phyloP scores from a whole-genome alignment of 2,888 invertebrate genomes.

The Bibio marci region DNA sequence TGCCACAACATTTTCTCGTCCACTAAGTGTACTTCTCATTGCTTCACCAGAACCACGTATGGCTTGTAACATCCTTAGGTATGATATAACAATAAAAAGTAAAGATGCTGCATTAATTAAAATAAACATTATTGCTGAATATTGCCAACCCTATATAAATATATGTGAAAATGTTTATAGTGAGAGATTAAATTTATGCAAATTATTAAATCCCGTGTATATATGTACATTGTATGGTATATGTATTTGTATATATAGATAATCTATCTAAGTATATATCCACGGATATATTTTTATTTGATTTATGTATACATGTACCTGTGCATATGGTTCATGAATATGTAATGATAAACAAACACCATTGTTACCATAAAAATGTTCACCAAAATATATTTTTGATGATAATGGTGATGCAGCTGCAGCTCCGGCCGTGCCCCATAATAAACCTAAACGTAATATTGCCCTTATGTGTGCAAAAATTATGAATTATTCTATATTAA shows the following conservation, averaged over 20 bases:
- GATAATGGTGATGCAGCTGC: slow-evolving; percentile 34
- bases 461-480: too few relatives aligned
- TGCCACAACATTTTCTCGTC: slow-evolving; percentile 37
- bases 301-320: slow-evolving; percentile 27
- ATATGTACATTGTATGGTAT: background rate
- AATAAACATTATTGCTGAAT: slow-evolving; percentile 38
- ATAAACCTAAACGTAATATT: slow-evolving; percentile 27
- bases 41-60: slow-evolving; percentile 38
- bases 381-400: slow-evolving; percentile 33
- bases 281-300: too few relatives aligned
- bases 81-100: slow-evolving; percentile 37
- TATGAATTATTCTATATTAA: too few relatives aligned
- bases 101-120: slow-evolving; percentile 36
- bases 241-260: background rate
- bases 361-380: slow-evolving; percentile 39
- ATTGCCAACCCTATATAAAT: slow-evolving; percentile 36
- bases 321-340: slow-evolving; percentile 41
- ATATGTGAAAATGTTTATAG: too few relatives aligned
- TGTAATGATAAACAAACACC: slow-evolving; percentile 41
- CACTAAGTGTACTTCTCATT: slow-evolving; percentile 37
- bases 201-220: background rate
- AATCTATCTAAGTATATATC: background rate
- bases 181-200: background rate
- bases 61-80: slow-evolving; percentile 37
- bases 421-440: slow-evolving; percentile 33